Conservation (phyloP, 2,797 vertebrate genomes). For the Tapera naevia region DNA sequence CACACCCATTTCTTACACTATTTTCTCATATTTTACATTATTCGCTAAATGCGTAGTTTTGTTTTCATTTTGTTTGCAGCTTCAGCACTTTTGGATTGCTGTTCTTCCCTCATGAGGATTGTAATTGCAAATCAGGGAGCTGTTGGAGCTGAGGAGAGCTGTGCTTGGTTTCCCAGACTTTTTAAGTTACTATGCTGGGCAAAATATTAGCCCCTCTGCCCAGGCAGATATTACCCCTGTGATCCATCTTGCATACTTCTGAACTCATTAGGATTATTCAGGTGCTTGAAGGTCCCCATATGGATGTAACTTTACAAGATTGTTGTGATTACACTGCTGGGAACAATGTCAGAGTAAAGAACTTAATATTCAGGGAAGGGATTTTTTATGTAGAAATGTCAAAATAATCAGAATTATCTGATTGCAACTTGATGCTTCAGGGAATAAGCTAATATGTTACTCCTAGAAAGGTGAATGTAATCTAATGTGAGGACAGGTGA, state of each 20-base stretch:
- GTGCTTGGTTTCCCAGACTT: neutral
- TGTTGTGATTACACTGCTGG: neutral
- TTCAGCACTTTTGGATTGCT: neutral
- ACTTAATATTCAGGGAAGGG: neutral
- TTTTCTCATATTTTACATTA: conserved; percentile 6
- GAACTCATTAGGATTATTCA: neutral
- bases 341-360: neutral
- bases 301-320: neutral
- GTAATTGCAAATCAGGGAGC: neutral
- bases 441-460: neutral
- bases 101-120: neutral
- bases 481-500: neutral
- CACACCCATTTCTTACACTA: neutral
- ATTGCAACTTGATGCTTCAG: neutral
- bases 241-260: neutral
- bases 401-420: neutral
- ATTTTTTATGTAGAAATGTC: neutral
- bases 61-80: neutral
- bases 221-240: neutral
- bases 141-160: neutral
- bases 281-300: neutral
- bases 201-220: neutral
- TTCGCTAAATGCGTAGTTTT: neutral
- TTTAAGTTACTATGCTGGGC: neutral
- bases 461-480: neutral